Evolutionary conservation across 2,113 vertebrate species (phyloP).

Genomic region (Euleptes europaea): DNA sequence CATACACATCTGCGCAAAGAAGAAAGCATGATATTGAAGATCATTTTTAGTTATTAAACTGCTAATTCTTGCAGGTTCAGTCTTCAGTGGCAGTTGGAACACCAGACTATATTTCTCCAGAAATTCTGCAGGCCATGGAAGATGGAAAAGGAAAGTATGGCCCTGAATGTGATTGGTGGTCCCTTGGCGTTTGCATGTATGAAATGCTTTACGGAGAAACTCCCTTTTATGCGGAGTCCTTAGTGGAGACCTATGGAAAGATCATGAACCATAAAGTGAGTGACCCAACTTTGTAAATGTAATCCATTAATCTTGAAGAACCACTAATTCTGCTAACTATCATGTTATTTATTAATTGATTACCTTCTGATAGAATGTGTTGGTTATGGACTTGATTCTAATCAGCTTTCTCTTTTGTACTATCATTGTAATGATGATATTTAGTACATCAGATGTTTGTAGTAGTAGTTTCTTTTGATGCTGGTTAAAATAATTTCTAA

Average conservation of each 20-base stretch:
- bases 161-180: slow-evolving; percentile 99
- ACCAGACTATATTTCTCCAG: slow-evolving; percentile 98
- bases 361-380: not conserved
- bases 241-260: slow-evolving; percentile 99
- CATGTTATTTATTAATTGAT: not conserved
- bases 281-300: slow-evolving; percentile 52
- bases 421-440: not conserved
- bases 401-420: not conserved
- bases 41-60: slow-evolving; percentile 35
- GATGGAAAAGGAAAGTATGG: slow-evolving; percentile 98
- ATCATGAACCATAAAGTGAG: slow-evolving; percentile 99
- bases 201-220: slow-evolving; percentile 99
- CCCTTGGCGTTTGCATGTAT: slow-evolving; percentile 98
- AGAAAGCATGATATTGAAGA: not conserved
- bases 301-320: not conserved
- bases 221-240: slow-evolving; percentile 97
- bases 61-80: slow-evolving; percentile 83
- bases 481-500: slow-evolving; percentile 24
- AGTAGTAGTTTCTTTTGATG: slow-evolving; percentile 13
- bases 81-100: slow-evolving; percentile 98
- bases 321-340: not conserved
- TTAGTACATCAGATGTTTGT: not conserved
- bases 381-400: slow-evolving; percentile 4
- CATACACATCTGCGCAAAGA: not conserved
- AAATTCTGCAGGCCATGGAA: slow-evolving; percentile 99